These are phyloP conservation scores for Hylomyscus alleni DNA, from an alignment of 2,797 vertebrate genomes.

Conservation along the genomic window DNA sequence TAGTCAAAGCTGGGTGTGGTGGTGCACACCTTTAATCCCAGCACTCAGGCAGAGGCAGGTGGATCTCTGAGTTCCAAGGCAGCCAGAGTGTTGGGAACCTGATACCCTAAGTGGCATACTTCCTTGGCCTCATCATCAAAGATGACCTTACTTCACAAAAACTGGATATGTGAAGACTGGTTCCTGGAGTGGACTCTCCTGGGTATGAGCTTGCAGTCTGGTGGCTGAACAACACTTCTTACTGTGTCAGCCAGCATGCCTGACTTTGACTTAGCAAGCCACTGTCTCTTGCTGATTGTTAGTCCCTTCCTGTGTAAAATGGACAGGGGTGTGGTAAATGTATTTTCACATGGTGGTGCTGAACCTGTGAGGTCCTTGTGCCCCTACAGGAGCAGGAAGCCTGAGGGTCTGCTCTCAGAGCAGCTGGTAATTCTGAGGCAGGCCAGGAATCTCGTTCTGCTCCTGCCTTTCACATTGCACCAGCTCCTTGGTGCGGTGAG, in stretches of 20 bases:
- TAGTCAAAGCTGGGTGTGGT: neutral
- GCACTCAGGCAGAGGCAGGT: neutral
- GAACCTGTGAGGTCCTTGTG: neutral
- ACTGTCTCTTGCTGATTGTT: neutral
- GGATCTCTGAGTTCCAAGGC: neutral
- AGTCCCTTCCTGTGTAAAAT: conserved; percentile 16
- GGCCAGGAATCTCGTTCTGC: neutral
- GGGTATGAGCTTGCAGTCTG: neutral
- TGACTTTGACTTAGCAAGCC: conserved; percentile 10
- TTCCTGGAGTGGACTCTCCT: neutral
- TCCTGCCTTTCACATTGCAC: neutral
- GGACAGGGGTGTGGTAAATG: neutral
- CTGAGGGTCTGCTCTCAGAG: neutral
- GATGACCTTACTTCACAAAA: conserved; percentile 6
- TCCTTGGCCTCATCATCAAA: conserved; percentile 5
- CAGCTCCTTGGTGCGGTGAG: neutral
- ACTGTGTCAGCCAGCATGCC: neutral
- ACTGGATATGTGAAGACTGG: neutral
- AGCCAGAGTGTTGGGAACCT: neutral
- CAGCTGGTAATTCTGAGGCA: neutral
- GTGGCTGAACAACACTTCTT: neutral
- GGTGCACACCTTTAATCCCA: neutral
- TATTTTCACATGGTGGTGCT: neutral
- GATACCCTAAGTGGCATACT: neutral
- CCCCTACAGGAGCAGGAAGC: neutral